Evolutionary conservation across 2,797 vertebrate genomes (phyloP), one percentile per base, ranked within the genome.

Genomic region (Lindbergichthys nudifrons): DNA sequence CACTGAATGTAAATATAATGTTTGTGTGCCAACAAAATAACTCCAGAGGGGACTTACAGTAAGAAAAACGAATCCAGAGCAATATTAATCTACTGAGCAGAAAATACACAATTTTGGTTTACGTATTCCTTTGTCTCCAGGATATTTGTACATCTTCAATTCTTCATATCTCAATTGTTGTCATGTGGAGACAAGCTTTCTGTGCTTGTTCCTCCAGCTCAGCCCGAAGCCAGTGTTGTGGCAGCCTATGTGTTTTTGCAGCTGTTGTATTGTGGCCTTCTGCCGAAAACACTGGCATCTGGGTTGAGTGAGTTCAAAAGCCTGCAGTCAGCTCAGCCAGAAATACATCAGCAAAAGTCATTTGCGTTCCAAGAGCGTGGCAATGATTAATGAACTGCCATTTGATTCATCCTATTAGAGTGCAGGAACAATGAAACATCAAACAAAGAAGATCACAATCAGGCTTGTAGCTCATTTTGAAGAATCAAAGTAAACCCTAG

Each of bases 371-470:
- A 67, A 43, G 11, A 65, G 58, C 21, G 19, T 32, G 36, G 5
- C 13, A 15, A 5, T 50, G 30, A 51, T 58, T 48, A 21, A 58
- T 62, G 42, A 70, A 32, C 58, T 3, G 12, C 72, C 14, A 48
- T 30, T 50, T 51, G 53, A 56, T 45, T 64, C 2, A 53, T 41
- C 61, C 51, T 21, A 50, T 54, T 45, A 54, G 18, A 47, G 46
- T 15, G 54, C 63, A 74, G n/a, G 64, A 48, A 75, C 57, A 74
- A n/a, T 59, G 52, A 70, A 66, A 52, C 47, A 68, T 65, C 13
- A 65, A 58, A 64, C 41, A 70, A 65, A 56, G 26, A 50, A 12
- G 60, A 66, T 69, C 26, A 23, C 10, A 53, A 46, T 47, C 23
- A 8, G 1, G 23, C 66, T 30, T 50, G 43, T n/a, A 59, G 53